Percentiles rank a stretch among this genome's conserved stretches.
These are phyloP conservation scores for Caloenas nicobarica DNA, from an alignment of 2,113 vertebrate genomes.

Conservation along the genomic window DNA sequence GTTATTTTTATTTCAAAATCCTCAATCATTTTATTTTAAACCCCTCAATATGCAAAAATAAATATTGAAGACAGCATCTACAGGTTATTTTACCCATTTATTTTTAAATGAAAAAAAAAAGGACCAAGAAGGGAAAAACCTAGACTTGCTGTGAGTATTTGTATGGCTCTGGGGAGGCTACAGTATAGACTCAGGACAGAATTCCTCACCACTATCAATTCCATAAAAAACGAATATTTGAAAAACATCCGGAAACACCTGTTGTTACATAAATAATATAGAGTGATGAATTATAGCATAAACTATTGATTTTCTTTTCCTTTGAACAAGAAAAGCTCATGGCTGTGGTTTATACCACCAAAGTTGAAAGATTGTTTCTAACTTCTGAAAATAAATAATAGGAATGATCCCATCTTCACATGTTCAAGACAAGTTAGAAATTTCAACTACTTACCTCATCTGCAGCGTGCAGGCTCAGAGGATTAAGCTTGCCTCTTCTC, in stretches of 20 bases:
- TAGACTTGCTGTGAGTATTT: background rate
- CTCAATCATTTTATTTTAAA: background rate
- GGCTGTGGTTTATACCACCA: background rate
- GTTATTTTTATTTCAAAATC: background rate
- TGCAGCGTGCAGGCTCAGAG: background rate
- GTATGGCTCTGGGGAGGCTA: background rate
- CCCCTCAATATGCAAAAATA: background rate
- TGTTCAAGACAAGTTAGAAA: background rate
- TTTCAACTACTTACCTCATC: background rate
- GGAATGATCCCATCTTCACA: background rate
- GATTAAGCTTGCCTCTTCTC: background rate
- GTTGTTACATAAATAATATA: background rate
- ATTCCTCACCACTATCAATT: background rate
- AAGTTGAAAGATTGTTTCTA: background rate
- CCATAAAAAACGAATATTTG: background rate
- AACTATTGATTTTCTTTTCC: background rate
- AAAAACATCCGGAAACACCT: background rate
- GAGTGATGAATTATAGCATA: background rate
- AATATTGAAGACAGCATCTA: background rate
- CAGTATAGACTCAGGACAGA: background rate
- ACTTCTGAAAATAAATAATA: background rate
- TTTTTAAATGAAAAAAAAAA: background rate
- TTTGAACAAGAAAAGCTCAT: background rate
- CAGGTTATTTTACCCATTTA: background rate
- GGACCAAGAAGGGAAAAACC: accelerated